These are phyloP conservation scores for Dolichoris vasculosae DNA, from an alignment of 1,140 invertebrate genomes.

Conservation along the genomic window DNA sequence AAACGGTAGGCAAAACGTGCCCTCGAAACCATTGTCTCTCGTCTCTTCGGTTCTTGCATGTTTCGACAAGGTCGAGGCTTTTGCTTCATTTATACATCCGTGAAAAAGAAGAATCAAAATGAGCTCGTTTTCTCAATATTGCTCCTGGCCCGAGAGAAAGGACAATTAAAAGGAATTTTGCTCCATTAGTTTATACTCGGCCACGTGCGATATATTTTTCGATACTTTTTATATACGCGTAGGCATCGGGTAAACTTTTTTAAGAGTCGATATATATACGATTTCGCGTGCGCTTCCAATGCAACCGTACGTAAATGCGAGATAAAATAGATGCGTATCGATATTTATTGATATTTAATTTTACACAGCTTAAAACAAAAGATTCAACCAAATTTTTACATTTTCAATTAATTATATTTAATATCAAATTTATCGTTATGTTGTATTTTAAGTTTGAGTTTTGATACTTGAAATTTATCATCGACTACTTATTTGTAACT, in stretches of 20 bases:
- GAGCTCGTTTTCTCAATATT: neutral
- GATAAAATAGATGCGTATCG: too few species aligned
- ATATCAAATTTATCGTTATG: neutral
- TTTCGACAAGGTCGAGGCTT: neutral
- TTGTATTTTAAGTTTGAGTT: neutral
- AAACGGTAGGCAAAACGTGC: slow-evolving; percentile 5
- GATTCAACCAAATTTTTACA: neutral
- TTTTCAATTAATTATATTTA: neutral
- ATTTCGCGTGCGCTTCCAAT: too few species aligned
- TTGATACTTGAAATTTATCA: neutral
- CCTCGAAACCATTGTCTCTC: neutral
- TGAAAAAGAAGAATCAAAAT: neutral
- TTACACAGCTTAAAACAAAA: neutral
- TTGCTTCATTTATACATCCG: neutral
- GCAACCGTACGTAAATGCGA: too few species aligned
- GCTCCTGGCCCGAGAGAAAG: neutral
- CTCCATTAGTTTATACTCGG: neutral
- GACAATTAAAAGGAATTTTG: neutral
- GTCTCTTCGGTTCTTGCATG: neutral
- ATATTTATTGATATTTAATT: slow-evolving; percentile 4
- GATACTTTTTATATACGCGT: neutral
- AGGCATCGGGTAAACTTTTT: neutral
- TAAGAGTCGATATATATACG: too few species aligned
- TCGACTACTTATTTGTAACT: neutral
- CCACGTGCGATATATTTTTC: neutral